phyloP scores from a whole-genome alignment of 2,797 vertebrate genomes.

The Rhynchotus rufescens region DNA sequence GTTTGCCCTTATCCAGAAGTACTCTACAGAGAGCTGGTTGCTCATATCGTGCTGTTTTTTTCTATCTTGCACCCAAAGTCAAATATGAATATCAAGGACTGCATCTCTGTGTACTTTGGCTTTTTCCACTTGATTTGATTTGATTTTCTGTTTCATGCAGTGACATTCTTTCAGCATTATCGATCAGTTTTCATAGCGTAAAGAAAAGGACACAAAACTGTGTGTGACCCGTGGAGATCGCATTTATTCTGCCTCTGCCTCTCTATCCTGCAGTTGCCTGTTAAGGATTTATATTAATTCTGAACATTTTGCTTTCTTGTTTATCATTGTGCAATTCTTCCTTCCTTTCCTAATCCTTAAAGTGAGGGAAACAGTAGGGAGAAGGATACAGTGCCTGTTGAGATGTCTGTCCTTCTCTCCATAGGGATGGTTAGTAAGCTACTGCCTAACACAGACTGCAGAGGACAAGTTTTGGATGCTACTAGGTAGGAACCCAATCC shows the following conservation, averaged over 20 bases:
- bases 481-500: neutral
- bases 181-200: neutral
- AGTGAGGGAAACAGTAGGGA: neutral
- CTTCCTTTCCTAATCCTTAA: constrained; percentile 28
- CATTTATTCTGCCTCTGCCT: neutral
- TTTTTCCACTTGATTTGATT: neutral
- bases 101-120: neutral
- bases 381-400: neutral
- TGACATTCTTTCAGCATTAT: neutral
- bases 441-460: neutral
- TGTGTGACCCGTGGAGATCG: neutral
- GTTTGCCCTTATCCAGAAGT: neutral
- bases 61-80: neutral
- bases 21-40: neutral
- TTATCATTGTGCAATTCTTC: neutral
- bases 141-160: neutral
- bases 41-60: neutral
- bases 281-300: neutral
- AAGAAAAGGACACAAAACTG: neutral
- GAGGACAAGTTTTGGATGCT: neutral
- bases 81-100: neutral
- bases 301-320: neutral
- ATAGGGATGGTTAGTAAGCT: neutral
- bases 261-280: neutral
- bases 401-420: neutral